A percentile compares a stretch with the other conserved stretches of the same genome.
These are phyloP conservation scores for Geopemphigus sp. DNA, from an alignment of 1,140 invertebrate genomes.

Conservation along the genomic window DNA sequence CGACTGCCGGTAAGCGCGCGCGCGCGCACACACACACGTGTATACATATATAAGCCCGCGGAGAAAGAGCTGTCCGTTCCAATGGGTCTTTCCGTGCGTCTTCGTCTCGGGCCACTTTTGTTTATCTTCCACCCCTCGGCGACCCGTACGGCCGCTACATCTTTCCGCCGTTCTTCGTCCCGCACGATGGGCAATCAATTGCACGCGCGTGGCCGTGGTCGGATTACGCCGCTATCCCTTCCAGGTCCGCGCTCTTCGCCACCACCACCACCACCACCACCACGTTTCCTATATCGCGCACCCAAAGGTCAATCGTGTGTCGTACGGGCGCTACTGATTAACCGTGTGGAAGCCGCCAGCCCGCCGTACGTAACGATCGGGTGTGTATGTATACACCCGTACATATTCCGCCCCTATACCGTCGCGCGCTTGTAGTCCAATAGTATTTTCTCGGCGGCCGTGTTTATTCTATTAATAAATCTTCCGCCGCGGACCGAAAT, in stretches of 20 bases:
- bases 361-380: too few relatives aligned
- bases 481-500: too few relatives aligned
- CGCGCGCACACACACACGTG: not conserved
- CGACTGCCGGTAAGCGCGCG: not conserved
- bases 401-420: too few relatives aligned
- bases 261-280: too few relatives aligned
- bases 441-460: too few relatives aligned
- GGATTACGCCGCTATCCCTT: not conserved
- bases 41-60: not conserved
- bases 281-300: too few relatives aligned
- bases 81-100: conserved; percentile 33
- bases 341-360: too few relatives aligned
- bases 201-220: conserved; percentile 6
- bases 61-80: conserved; percentile 12
- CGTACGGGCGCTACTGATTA: conserved; percentile 32
- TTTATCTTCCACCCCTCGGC: conserved; percentile 29
- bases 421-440: too few relatives aligned
- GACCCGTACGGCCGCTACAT: not conserved
- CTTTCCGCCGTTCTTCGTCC: not conserved
- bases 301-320: conserved; percentile 45
- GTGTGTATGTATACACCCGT: too few relatives aligned
- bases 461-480: too few relatives aligned
- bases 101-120: conserved; percentile 42
- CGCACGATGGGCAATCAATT: conserved; percentile 42
- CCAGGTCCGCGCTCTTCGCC: not conserved